A percentile compares a stretch with the other conserved stretches of the same genome.
Conservation (phyloP, 1,140 invertebrate species). For the Pogonomyrmex barbatus region DNA sequence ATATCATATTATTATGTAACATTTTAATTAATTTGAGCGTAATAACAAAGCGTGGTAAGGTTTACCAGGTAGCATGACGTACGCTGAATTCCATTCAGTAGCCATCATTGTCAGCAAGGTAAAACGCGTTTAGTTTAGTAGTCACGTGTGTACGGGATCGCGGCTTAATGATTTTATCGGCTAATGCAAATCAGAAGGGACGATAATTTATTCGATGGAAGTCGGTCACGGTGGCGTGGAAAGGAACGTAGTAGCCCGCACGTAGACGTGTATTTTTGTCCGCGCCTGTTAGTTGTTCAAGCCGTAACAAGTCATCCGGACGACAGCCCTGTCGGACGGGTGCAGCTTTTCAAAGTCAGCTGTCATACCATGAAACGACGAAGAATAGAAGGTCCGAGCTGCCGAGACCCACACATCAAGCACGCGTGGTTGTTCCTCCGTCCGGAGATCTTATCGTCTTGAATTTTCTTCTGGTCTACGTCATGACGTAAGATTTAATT, state of each 20-base stretch:
- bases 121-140: slow-evolving; percentile 38
- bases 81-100: slow-evolving; percentile 34
- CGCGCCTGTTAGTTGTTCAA: slow-evolving; percentile 68
- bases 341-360: slow-evolving; percentile 81
- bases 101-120: slow-evolving; percentile 41
- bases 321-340: slow-evolving; percentile 79
- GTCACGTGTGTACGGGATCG: neutral
- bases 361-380: slow-evolving; percentile 70
- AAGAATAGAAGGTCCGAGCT: slow-evolving; percentile 69
- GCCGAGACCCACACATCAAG: slow-evolving; percentile 60
- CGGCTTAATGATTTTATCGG: slow-evolving; percentile 69
- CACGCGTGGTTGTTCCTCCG: neutral
- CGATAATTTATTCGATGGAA: slow-evolving; percentile 72
- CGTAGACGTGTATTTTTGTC: slow-evolving; percentile 76
- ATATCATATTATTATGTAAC: neutral
- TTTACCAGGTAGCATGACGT: neutral
- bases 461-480: slow-evolving; percentile 21
- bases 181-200: slow-evolving; percentile 69
- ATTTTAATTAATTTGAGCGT: slow-evolving; percentile 9
- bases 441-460: slow-evolving; percentile 62
- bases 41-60: slow-evolving; percentile 29
- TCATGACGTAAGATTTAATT: slow-evolving; percentile 65
- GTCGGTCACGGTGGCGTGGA: slow-evolving; percentile 72
- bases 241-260: slow-evolving; percentile 72
- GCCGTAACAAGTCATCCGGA: slow-evolving; percentile 74